Evolutionary conservation across 2,797 vertebrate genomes (phyloP).

Genomic region (Heteromormyrus szaboi): DNA sequence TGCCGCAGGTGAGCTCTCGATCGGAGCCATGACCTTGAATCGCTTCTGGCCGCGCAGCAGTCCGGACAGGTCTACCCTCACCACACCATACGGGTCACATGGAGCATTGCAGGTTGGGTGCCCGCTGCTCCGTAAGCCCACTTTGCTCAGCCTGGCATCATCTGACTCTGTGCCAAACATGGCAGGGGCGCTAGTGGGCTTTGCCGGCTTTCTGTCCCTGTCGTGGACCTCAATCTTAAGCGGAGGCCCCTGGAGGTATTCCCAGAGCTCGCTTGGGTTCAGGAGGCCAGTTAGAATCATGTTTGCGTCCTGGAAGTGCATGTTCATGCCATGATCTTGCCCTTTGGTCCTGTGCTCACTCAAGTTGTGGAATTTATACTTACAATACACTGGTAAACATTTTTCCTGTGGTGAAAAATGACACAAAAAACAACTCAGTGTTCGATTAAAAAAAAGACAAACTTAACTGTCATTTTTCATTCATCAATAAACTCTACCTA

Average conservation of each 20-base stretch:
- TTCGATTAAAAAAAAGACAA: not conserved
- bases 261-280: slow-evolving; percentile 51
- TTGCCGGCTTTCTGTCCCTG: slow-evolving; percentile 57
- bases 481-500: not conserved
- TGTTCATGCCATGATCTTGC: slow-evolving; percentile 49
- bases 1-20: slow-evolving; percentile 50
- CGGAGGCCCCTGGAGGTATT: slow-evolving; percentile 64
- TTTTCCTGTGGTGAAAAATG: slow-evolving; percentile 48
- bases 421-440: not conserved
- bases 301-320: slow-evolving; percentile 70
- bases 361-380: slow-evolving; percentile 63
- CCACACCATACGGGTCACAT: slow-evolving; percentile 58
- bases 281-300: slow-evolving; percentile 68
- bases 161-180: slow-evolving; percentile 48
- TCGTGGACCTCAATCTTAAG: slow-evolving; percentile 79
- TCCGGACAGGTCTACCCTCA: slow-evolving; percentile 61
- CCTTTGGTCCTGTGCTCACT: slow-evolving; percentile 57
- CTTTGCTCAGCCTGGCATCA: slow-evolving; percentile 38
- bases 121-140: slow-evolving; percentile 29
- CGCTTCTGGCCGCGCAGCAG: slow-evolving; percentile 58
- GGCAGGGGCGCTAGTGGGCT: slow-evolving; percentile 21
- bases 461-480: not conserved
- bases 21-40: slow-evolving; percentile 55
- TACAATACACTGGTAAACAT: slow-evolving; percentile 74
- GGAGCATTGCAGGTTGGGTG: slow-evolving; percentile 25